phyloP scores from a whole-genome alignment of 2,797 vertebrate species.

The Galaxias olidus region DNA sequence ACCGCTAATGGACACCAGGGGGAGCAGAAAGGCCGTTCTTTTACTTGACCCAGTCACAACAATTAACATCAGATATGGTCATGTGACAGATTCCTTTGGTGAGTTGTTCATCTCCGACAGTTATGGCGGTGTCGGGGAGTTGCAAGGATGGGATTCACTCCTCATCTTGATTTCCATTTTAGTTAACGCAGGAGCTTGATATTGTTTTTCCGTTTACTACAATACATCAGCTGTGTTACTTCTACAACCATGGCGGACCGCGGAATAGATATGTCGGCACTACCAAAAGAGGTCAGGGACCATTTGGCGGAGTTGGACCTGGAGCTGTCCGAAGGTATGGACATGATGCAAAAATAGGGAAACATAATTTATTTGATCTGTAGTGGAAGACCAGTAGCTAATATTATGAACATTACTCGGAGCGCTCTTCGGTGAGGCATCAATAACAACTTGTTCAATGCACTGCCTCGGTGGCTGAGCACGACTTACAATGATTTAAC shows the following conservation, averaged over 20 bases:
- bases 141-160: constrained; percentile 66
- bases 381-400: too few relatives aligned
- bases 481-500: constrained; percentile 42
- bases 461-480: neutral
- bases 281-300: constrained; percentile 93
- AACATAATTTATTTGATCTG: too few relatives aligned
- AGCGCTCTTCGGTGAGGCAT: too few relatives aligned
- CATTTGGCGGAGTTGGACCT: constrained; percentile 96
- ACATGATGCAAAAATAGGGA: neutral
- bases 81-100: constrained; percentile 68
- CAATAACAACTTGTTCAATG: too few relatives aligned
- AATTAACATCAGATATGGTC: constrained; percentile 51
- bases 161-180: constrained; percentile 50
- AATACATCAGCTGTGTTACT: constrained; percentile 40
- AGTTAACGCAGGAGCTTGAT: constrained; percentile 42
- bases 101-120: constrained; percentile 64
- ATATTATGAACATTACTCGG: too few relatives aligned
- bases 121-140: constrained; percentile 78
- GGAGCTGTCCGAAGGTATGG: constrained; percentile 94
- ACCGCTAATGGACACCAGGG: constrained; percentile 58
- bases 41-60: constrained; percentile 34
- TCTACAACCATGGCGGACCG: constrained; percentile 81
- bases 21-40: constrained; percentile 47
- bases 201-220: constrained; percentile 20
- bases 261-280: constrained; percentile 80